Evolutionary conservation across 2,113 vertebrate species (phyloP), one percentile per base, ranked within the genome.

Genomic region (Pseudorhombus dupliciocellatus): DNA sequence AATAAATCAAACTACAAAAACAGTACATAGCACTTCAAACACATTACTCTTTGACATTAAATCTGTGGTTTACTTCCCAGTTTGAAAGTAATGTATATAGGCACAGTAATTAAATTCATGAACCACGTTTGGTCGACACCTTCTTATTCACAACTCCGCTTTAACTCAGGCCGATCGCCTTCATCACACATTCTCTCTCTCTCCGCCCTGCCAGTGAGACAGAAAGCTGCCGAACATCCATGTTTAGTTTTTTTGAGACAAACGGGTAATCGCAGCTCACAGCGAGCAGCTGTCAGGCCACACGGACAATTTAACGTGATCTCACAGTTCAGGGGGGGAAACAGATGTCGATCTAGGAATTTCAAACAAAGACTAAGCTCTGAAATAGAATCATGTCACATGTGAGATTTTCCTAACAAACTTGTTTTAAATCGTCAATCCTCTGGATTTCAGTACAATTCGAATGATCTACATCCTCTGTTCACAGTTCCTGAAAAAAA

Each of bases 11-110:
- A 87, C 79, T 90, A 91, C 88, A 91, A 92, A 90, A 93, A 93
- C 91, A 82, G 85, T 92, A 94, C 91, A 92, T 88, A 91, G 92
- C 93, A 94, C 94, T 93, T 92, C 88, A 93, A 93, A 93, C 86
- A 93, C 92, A 74, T 85, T 84, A 91, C 88, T 87, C 70, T 77
- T 88, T 86, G 77, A 92, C 89, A 84, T 91, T 82, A 81, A 87
- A 83, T 84, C 77, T 72, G 73, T 86, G 67, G 87, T 85, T 89
- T 84, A 84, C 88, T 89, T 89, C 77, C 88, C 63, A 70, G 77
- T 75, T 80, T 83, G 82, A 89, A 88, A 92, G 86, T 90, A 85
- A 81, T 76, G 72, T 81, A 75, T 84, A 80, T 83, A 94, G 93
- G 93, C 92, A 94, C 92, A 91, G 82, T 90, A 87, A 84, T 90